phyloP scores from a whole-genome alignment of 2,797 vertebrate species.

The Corythornis leucogaster region DNA sequence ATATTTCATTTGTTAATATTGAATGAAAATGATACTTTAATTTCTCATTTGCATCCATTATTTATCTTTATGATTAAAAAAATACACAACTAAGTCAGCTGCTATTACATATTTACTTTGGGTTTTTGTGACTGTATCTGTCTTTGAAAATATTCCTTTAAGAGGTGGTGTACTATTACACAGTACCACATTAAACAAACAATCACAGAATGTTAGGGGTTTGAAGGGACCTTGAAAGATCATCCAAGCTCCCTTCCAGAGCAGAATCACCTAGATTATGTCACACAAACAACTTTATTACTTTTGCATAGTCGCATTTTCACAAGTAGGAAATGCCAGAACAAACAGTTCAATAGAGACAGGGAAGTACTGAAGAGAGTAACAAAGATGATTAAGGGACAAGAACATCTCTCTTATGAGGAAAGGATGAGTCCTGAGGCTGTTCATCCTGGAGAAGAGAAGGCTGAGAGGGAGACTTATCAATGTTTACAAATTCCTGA shows the following conservation, averaged over 20 bases:
- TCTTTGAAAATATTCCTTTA: neutral
- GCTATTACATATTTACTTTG: neutral
- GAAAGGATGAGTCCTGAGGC: no score
- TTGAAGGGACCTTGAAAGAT: no score
- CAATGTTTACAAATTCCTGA: no score
- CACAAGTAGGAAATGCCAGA: neutral
- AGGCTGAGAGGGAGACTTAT: no score
- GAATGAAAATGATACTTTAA: neutral
- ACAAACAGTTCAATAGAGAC: neutral
- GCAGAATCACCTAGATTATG: no score
- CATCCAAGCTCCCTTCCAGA: no score
- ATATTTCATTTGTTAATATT: neutral
- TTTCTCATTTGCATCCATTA: neutral
- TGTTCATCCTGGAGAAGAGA: no score
- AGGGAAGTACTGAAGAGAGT: no score
- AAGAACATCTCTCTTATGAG: no score
- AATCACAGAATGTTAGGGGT: no score
- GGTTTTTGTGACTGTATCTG: fast-evolving
- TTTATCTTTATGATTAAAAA: neutral
- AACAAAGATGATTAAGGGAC: no score
- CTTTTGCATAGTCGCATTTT: neutral
- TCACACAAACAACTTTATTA: neutral
- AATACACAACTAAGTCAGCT: neutral
- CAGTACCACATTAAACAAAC: neutral
- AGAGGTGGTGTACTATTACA: neutral